Conservation (phyloP, 2,888 invertebrate genomes). For the Biston stratarius region DNA sequence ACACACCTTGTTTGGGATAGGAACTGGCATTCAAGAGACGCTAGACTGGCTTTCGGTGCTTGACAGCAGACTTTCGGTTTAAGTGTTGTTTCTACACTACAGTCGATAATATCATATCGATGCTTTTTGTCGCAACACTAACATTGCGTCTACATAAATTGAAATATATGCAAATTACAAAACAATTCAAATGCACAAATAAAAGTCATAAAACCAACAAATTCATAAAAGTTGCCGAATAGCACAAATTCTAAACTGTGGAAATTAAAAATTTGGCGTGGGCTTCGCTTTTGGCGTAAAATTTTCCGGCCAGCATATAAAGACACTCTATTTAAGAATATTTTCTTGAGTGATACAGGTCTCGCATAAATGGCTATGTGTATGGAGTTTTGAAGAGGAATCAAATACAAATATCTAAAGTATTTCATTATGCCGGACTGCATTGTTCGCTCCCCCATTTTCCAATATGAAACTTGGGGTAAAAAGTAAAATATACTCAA, state of each 20-base stretch:
- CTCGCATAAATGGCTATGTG: slow-evolving; percentile 54
- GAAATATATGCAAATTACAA: no score
- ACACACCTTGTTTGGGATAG: no score
- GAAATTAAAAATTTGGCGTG: slow-evolving; percentile 46
- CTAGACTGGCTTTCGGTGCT: no score
- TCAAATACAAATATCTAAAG: slow-evolving; percentile 81
- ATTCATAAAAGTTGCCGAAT: slow-evolving; percentile 44
- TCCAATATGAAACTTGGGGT: slow-evolving; percentile 58
- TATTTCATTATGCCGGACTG: slow-evolving; percentile 75
- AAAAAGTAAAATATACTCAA: slow-evolving; percentile 22
- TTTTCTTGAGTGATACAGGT: slow-evolving; percentile 39
- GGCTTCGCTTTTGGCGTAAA: slow-evolving; percentile 30
- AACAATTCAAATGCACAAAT: slow-evolving; percentile 30
- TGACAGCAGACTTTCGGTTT: no score
- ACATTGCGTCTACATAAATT: no score
- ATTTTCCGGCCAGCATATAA: slow-evolving; percentile 49
- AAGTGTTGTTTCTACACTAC: no score
- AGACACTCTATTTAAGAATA: slow-evolving; percentile 34
- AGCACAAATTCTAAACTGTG: slow-evolving; percentile 44
- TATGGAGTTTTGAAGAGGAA: slow-evolving; percentile 61
- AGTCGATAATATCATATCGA: no score
- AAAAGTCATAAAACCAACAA: slow-evolving; percentile 41
- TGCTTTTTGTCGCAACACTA: no score
- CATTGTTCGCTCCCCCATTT: slow-evolving; percentile 67
- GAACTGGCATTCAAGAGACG: no score